A percentile compares a stretch with the other conserved stretches of the same genome.
phyloP scores from a whole-genome alignment of 2,113 vertebrate genomes.

The Cepphus grylle region DNA sequence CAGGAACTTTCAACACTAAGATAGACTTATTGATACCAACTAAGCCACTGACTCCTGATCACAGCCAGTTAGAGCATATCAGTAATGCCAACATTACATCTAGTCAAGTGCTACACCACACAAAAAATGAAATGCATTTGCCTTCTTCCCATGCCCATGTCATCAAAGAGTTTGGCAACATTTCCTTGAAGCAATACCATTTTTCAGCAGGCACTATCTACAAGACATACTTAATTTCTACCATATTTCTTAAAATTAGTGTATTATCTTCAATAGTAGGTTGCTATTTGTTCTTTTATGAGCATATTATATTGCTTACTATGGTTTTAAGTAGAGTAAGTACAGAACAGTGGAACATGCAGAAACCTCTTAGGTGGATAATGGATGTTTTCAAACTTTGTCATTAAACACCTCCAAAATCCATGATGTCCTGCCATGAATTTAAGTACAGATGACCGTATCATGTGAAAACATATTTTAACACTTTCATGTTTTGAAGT shows the following conservation, averaged over 20 bases:
- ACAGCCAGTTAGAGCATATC: neutral
- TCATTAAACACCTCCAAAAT: neutral
- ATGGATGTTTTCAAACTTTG: neutral
- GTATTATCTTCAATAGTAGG: neutral
- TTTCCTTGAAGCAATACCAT: neutral
- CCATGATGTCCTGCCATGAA: neutral
- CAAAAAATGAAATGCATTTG: neutral
- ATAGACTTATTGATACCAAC: fast-evolving
- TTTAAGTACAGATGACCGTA: neutral
- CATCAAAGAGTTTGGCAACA: neutral
- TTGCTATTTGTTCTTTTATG: neutral
- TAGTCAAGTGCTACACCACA: neutral
- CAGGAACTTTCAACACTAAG: neutral
- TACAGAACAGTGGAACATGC: neutral
- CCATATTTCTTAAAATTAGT: neutral
- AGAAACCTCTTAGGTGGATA: neutral
- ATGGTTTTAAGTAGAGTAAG: neutral
- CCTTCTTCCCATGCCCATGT: neutral
- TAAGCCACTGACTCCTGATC: neutral
- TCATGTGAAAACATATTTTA: neutral
- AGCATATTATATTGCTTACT: neutral
- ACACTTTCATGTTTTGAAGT: neutral
- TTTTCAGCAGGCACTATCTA: neutral
- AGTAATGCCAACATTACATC: fast-evolving
- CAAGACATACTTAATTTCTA: neutral